A percentile compares a stretch with the other conserved stretches of the same genome.
Evolutionary conservation across 2,113 vertebrate genomes (phyloP).

Genomic region (Pteropus alecto): DNA sequence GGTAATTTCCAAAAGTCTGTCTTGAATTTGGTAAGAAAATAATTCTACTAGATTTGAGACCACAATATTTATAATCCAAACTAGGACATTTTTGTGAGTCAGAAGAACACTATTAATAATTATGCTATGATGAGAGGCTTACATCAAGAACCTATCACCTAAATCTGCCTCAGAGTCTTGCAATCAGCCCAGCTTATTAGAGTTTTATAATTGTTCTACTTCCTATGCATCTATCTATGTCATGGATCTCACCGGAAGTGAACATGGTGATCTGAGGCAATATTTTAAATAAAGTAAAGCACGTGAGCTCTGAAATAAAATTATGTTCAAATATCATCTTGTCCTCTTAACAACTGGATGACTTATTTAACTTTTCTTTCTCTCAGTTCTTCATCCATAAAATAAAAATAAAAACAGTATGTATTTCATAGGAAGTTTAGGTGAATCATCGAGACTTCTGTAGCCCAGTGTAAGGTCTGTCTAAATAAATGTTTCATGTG

Average conservation of each 20-base stretch:
- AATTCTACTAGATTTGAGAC: background rate
- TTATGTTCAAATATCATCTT: background rate
- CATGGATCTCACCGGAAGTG: background rate
- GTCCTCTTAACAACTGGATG: background rate
- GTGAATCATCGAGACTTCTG: background rate
- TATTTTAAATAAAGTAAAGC: background rate
- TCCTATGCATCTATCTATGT: background rate
- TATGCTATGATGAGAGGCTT: background rate
- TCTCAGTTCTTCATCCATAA: background rate
- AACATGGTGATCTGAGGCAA: background rate
- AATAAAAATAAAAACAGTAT: background rate
- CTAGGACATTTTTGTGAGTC: background rate
- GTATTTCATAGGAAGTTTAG: background rate
- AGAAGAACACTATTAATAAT: background rate
- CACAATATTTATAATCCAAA: background rate
- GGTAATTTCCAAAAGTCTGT: background rate
- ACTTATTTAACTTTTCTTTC: background rate
- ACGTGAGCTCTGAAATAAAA: background rate
- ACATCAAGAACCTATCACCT: background rate
- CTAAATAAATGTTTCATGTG: background rate
- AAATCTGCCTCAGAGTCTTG: background rate
- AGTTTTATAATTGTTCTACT: background rate
- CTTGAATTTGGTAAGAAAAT: background rate
- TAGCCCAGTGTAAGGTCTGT: accelerated
- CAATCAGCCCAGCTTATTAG: background rate